Base-by-base conservation (phyloP, 2,888 invertebrate genomes). In the Eupithecia insigniata region DNA sequence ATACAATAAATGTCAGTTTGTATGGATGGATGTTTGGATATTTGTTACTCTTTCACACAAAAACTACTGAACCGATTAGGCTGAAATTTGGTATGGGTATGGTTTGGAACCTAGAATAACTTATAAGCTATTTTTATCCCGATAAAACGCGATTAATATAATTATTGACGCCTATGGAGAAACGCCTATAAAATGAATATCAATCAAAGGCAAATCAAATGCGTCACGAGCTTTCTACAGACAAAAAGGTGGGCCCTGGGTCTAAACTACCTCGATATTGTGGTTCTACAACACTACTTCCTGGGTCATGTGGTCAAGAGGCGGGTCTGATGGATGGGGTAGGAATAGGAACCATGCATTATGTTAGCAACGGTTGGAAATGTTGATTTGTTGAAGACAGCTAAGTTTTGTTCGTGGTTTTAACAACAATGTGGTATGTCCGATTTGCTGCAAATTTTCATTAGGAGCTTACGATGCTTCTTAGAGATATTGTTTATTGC, bases 291-390 rank as follows among this genome's bases (percentile, higher is more conserved):
- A 12, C 26, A n/a, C 26, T 26, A 70, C 80, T 85, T 85, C 82
- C 85, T 77, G 81, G 83, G 82, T 84, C 84, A 73, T 72, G 71
- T 80, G 83, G 84, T 83, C 83, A 82, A 77, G 78, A 81, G 83
- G 79, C 79, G 75, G 77, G 77, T 66, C 77, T 85, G 87, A 87
- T 84, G 81, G 86, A 85, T 85, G 78, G 82, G 80, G 79, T 75
- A 67, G 76, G 77, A 83, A 30, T 60, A 51, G 51, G 61, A 30
- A 81, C 82, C 78, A 82, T 77, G 77, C 82, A 83, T 86, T 86
- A 84, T 77, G 67, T 67, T 36, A 22, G 61, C 36, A 36, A 64
- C 64, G 22, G 22, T 36, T 67, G 39, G 22, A 34, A 62, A 55
- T 16, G 14, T 61, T 69, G 34, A 64, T 39, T 64, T 64, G 64